Evolutionary conservation across 2,888 invertebrate species (phyloP), one percentile per base, ranked within the genome.

Genomic region (Endomychus coccineus): DNA sequence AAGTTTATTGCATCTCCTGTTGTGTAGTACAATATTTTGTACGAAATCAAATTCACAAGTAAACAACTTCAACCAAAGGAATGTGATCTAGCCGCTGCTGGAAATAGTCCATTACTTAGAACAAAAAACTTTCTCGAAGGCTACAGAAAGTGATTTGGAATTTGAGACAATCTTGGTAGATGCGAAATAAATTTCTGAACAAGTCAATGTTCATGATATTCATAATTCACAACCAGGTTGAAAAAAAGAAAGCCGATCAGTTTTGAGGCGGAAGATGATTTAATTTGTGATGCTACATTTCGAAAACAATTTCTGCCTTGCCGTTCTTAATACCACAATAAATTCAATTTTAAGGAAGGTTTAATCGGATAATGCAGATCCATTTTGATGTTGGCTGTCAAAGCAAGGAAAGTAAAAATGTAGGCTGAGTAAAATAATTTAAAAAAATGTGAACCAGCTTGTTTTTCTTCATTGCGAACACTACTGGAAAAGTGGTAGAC

Each of bases 221-320:
- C n/a, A n/a, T n/a, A n/a, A n/a, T n/a, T n/a, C n/a, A n/a, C n/a
- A n/a, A n/a, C n/a, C n/a, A 34, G 35, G 17, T 2, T 29, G n/a
- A 35, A 27, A 40, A 42, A 35, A 17, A 42, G 19, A 40, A 27
- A 12, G 9, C 6, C 6, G n/a, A 13, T 40, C 22, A 25, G 14
- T 40, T 40, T 35, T 27, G 40, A 41, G 19, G 40, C 40, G 32
- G 27, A 41, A 34, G 34, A 42, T 40, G 41, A 40, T 12, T 10
- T 10, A 13, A 28, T 28, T 13, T 11, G n/a, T n/a, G n/a, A n/a
- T n/a, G n/a, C n/a, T n/a, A n/a, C n/a, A n/a, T n/a, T n/a, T n/a
- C n/a, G n/a, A n/a, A n/a, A n/a, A n/a, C n/a, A n/a, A n/a, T n/a
- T n/a, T n/a, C n/a, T n/a, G n/a, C n/a, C n/a, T n/a, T n/a, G n/a